phyloP scores from a whole-genome alignment of 2,888 invertebrate species.

The Drosophila sordidapex region DNA sequence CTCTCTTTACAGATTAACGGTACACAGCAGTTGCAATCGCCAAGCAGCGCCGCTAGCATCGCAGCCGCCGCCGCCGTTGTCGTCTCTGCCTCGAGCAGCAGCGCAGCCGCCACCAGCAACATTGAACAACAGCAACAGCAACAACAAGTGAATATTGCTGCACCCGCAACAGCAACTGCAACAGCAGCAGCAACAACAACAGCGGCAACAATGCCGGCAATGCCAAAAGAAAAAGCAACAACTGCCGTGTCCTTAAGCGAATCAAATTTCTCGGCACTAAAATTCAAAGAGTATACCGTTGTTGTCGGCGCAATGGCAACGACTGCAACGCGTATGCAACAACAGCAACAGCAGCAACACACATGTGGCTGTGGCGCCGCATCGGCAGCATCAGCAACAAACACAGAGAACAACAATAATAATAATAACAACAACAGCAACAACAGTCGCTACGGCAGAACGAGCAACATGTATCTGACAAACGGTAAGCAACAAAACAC shows the following conservation, averaged over 20 bases:
- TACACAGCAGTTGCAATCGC: slow-evolving; percentile 70
- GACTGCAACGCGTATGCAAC: slow-evolving; percentile 54
- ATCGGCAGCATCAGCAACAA: slow-evolving; percentile 40
- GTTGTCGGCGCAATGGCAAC: slow-evolving; percentile 65
- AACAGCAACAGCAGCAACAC: slow-evolving; percentile 50
- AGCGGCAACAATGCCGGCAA: slow-evolving; percentile 84
- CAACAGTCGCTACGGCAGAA: slow-evolving; percentile 46
- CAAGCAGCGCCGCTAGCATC: slow-evolving; percentile 64
- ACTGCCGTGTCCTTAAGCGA: slow-evolving; percentile 83
- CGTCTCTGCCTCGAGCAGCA: slow-evolving; percentile 69
- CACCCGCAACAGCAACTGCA: slow-evolving; percentile 66
- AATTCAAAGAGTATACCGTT: slow-evolving; percentile 76
- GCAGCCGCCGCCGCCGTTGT: slow-evolving; percentile 60
- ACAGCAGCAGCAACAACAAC: slow-evolving; percentile 48
- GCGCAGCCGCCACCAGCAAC: slow-evolving; percentile 51
- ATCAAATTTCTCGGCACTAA: slow-evolving; percentile 80
- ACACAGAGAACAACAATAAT: slow-evolving; percentile 47
- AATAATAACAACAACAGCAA: slow-evolving; percentile 46
- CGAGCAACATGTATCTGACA: slow-evolving; percentile 70
- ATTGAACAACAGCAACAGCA: slow-evolving; percentile 61
- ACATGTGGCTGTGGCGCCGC: slow-evolving; percentile 54
- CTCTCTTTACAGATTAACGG: slow-evolving; percentile 65
- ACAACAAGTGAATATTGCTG: slow-evolving; percentile 35
- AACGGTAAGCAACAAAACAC: slow-evolving; percentile 65
- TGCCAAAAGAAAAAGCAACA: slow-evolving; percentile 84